Evolutionary conservation across 2,888 invertebrate species (phyloP), one percentile per base, ranked within the genome.

Genomic region (Phania funesta): DNA sequence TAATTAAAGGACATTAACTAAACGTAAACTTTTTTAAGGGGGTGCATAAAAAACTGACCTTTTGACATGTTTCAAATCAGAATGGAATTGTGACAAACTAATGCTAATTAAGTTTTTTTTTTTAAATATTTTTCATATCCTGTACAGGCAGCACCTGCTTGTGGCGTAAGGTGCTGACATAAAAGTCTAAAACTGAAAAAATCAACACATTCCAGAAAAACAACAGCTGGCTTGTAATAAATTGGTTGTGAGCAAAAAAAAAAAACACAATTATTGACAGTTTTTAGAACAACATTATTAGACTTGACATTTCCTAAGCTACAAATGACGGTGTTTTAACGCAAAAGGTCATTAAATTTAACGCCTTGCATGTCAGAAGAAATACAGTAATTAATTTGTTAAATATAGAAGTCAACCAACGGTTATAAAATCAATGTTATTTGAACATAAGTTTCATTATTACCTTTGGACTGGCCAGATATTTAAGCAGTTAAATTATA

Each of bases 281-380:
- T 54, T 78, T 70, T 46, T 11, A 50, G 60, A 70, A 82, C 65
- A 75, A 82, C 82, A 82, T 82, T 78, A 82, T 82, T 78, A 78
- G 38, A 5, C 70, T 29, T 41, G 60, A 32, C 29, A 44, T 77
- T 56, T 80, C 24, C 41, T 35, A 13, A 48, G 56, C 16, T 52
- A 18, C n/a, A 38, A 13, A 2, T 29, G 56, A 48, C 18, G 41
- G 32, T n/a, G n/a, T 18, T 35, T 32, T 70, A 64, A 74, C 38
- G 26, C 70, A 70, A 80, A 77, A 82, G 82, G 82, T 82, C 82
- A 82, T 82, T 82, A 78, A 78, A 65, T 82, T 82, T 82, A 78
- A 78, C 82, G 65, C 74, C 32, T 56, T 52, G 5, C 8, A 58
- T 26, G 26, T 1, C 11, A 24, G n/a, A 38, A 7, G n/a, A 44